Percentiles rank a stretch among this genome's conserved stretches.
Evolutionary conservation across 2,888 invertebrate species (phyloP).

Genomic region (Drosophila phalerata): DNA sequence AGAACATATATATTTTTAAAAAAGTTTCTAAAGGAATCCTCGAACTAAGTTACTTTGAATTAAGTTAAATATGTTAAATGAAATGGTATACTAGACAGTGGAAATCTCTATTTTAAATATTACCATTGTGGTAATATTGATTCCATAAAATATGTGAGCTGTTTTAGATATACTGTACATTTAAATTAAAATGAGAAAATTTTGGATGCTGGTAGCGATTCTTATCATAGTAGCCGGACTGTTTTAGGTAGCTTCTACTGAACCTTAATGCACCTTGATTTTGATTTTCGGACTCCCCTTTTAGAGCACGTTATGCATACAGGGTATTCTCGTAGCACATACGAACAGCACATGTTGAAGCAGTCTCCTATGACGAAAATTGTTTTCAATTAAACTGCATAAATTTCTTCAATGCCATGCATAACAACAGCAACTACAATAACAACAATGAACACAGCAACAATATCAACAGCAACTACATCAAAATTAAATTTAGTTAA

Average conservation of each 20-base stretch:
- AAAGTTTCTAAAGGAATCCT: too few species aligned
- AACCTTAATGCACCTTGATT: not conserved
- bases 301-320: not conserved
- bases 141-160: too few species aligned
- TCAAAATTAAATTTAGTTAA: conserved; percentile 44
- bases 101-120: too few species aligned
- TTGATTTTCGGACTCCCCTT: not conserved
- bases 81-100: too few species aligned
- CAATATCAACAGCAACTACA: conserved; percentile 13
- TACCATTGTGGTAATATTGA: too few species aligned
- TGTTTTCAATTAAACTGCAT: conserved; percentile 74
- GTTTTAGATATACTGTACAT: too few species aligned
- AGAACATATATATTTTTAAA: too few species aligned
- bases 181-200: not conserved
- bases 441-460: conserved; percentile 25
- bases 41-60: too few species aligned
- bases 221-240: not conserved
- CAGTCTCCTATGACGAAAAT: conserved; percentile 39
- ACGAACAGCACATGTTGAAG: not conserved
- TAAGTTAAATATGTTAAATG: too few species aligned
- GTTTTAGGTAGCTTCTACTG: not conserved
- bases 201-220: not conserved
- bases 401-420: conserved; percentile 71
- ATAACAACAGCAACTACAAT: conserved; percentile 34
- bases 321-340: conserved; percentile 11